A percentile compares a stretch with the other conserved stretches of the same genome.
phyloP scores from a whole-genome alignment of 2,797 vertebrate genomes.

The Periparus ater region DNA sequence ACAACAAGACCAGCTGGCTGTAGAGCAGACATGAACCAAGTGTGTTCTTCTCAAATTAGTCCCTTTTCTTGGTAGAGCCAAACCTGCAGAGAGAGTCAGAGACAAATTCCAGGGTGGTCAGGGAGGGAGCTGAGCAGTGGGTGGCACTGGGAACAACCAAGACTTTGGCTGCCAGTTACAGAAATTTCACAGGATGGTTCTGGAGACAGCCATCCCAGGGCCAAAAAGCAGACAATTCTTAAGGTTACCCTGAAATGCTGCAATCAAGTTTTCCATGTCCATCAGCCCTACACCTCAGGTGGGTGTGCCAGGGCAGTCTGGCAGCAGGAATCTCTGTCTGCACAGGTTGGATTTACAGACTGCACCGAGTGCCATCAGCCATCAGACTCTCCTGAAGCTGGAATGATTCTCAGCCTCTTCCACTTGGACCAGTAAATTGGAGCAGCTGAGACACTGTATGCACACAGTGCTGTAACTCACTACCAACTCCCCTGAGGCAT shows the following conservation, averaged over 20 bases:
- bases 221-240: not conserved
- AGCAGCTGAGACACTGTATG: constrained; percentile 27
- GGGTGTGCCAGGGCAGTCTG: not conserved
- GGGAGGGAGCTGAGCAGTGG: not conserved
- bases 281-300: not conserved
- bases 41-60: not conserved
- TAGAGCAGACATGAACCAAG: not conserved
- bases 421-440: not conserved
- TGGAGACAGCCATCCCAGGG: not conserved
- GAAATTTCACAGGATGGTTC: not conserved
- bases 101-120: not conserved
- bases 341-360: constrained; percentile 8
- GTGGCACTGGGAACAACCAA: not conserved
- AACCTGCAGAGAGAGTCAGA: constrained; percentile 2
- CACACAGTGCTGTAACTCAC: constrained; percentile 29
- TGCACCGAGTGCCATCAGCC: not conserved
- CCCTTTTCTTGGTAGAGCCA: not conserved
- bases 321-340: constrained; percentile 14
- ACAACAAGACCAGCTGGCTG: not conserved
- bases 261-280: not conserved
- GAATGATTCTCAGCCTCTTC: constrained; percentile 20
- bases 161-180: not conserved
- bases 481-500: constrained; percentile 14
- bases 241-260: not conserved
- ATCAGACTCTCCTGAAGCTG: not conserved